phyloP scores from a whole-genome alignment of 2,797 vertebrate genomes.

The Diplodus sargus region DNA sequence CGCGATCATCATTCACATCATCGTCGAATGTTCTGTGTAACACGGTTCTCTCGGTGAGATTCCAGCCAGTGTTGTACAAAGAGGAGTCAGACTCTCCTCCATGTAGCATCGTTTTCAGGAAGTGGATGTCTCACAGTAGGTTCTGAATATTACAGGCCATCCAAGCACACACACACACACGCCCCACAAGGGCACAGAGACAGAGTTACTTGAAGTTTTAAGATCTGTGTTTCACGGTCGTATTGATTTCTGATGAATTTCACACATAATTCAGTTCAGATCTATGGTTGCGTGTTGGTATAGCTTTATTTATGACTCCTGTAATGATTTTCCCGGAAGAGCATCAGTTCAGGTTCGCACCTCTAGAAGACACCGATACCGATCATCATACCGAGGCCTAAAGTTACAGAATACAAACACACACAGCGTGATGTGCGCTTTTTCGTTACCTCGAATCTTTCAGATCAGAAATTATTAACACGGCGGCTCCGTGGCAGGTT shows the following conservation, averaged over 20 bases:
- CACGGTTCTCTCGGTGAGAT: background rate
- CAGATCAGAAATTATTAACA: background rate
- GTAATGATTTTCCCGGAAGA: constrained; percentile 34
- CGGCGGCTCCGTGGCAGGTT: constrained; percentile 8
- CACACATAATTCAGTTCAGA: constrained; percentile 45
- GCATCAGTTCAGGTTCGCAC: constrained; percentile 46
- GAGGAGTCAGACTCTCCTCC: background rate
- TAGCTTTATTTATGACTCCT: constrained; percentile 37
- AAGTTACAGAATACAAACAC: constrained; percentile 19
- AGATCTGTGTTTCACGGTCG: constrained; percentile 35
- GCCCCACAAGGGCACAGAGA: constrained; percentile 6
- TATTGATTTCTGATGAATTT: constrained; percentile 60
- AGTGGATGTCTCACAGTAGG: constrained; percentile 6
- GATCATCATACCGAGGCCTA: background rate
- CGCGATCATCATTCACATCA: background rate
- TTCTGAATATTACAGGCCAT: background rate
- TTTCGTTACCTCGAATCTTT: constrained; percentile 14
- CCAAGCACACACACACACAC: background rate
- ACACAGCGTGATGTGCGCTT: background rate
- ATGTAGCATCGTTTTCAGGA: background rate
- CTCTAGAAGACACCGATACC: constrained; percentile 3
- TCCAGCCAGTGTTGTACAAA: background rate
- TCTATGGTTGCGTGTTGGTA: constrained; percentile 26
- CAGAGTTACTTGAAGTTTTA: constrained; percentile 20
- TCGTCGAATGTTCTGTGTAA: background rate